These are phyloP conservation scores for Drosophila albomicans DNA, from an alignment of 1,140 invertebrate species.

Conservation along the genomic window DNA sequence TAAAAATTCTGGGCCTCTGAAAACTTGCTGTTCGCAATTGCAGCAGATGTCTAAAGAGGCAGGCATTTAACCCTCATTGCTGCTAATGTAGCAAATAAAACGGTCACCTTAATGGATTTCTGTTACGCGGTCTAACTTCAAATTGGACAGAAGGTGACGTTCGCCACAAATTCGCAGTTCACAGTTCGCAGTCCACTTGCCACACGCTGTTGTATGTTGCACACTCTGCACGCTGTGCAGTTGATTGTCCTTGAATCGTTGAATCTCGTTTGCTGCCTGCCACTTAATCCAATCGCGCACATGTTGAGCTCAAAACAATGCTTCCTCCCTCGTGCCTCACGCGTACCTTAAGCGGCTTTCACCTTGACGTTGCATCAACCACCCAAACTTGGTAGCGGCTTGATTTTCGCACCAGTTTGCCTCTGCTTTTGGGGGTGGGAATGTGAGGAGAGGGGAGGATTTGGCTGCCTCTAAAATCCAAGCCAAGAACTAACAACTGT, in stretches of 20 bases:
- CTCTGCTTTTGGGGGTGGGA: conserved; percentile 6
- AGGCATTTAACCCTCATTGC: conserved; percentile 76
- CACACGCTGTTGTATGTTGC: conserved; percentile 1
- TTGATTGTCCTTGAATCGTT: conserved; percentile 79
- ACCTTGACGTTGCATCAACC: conserved; percentile 72
- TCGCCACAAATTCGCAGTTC: neutral
- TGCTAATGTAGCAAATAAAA: conserved; percentile 79
- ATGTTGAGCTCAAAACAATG: conserved; percentile 75
- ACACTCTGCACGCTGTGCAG: conserved; percentile 75
- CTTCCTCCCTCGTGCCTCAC: conserved; percentile 20
- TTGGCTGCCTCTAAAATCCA: conserved; percentile 8
- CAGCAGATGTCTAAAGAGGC: conserved; percentile 78
- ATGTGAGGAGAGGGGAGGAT: no score
- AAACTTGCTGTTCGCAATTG: neutral
- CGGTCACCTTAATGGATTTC: conserved; percentile 81
- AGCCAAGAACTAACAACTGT: conserved; percentile 62
- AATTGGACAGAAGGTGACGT: conserved; percentile 78
- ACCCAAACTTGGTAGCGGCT: conserved; percentile 33
- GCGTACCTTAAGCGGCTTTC: conserved; percentile 79
- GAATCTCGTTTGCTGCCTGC: conserved; percentile 38
- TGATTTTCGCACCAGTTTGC: conserved; percentile 62
- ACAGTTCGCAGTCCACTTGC: conserved; percentile 23
- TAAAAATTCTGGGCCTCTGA: neutral
- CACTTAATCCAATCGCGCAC: conserved; percentile 84
- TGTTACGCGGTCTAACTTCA: conserved; percentile 80